Percentiles rank a stretch among this genome's conserved stretches.
Evolutionary conservation across 1,140 invertebrate genomes (phyloP).

Genomic region (Drosophila grimshawi): DNA sequence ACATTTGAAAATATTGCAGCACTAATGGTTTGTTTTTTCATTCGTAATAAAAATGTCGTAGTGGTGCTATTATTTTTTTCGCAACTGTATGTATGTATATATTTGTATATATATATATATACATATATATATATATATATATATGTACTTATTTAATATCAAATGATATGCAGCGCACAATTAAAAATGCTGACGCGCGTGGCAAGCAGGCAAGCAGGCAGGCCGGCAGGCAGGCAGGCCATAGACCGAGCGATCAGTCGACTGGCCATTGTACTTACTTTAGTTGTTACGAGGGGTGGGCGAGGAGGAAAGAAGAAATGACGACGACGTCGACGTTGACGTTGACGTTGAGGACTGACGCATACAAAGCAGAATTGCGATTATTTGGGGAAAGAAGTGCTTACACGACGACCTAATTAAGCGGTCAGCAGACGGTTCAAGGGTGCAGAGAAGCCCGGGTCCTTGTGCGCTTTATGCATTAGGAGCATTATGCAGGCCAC

Average conservation of each 20-base stretch:
- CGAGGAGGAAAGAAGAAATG: background rate
- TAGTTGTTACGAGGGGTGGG: slow-evolving; percentile 16
- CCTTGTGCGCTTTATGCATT: slow-evolving; percentile 44
- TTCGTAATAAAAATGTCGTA: no score
- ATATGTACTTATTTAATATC: slow-evolving; percentile 61
- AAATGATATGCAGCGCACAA: slow-evolving; percentile 74
- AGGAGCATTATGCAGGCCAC: slow-evolving; percentile 44
- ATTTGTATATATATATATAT: no score
- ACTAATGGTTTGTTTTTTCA: no score
- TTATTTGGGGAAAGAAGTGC: slow-evolving; percentile 63
- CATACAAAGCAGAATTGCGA: slow-evolving; percentile 41
- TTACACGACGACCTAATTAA: slow-evolving; percentile 71
- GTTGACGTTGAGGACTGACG: slow-evolving; percentile 1
- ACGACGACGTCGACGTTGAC: background rate
- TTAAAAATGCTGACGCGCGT: slow-evolving; percentile 67
- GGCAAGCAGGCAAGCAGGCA: background rate
- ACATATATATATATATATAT: slow-evolving; percentile 3
- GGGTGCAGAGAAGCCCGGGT: slow-evolving; percentile 52
- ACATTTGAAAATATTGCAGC: no score
- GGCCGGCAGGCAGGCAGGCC: slow-evolving; percentile 34
- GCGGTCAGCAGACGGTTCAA: slow-evolving; percentile 70
- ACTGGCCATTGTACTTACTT: slow-evolving; percentile 56
- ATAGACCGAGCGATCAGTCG: slow-evolving; percentile 51
- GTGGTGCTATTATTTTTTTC: no score
- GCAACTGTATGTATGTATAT: no score